A percentile compares a stretch with the other conserved stretches of the same genome.
Conservation (phyloP, 2,113 vertebrate genomes). For the Oxyruncus cristatus region DNA sequence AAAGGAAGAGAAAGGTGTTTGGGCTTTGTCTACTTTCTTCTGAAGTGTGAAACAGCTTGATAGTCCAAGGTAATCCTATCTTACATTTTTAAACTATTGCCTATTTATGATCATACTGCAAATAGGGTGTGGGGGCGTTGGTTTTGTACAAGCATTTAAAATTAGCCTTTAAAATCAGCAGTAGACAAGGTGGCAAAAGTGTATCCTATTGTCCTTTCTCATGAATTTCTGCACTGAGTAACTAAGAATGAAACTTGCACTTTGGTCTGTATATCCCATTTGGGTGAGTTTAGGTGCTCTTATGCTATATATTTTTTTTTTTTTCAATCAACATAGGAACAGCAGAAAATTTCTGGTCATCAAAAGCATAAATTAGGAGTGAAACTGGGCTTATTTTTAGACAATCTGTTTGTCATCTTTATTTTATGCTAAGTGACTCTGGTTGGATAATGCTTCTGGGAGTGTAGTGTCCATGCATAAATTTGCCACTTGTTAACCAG, state of each 20-base stretch:
- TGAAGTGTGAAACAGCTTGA: conserved; percentile 6
- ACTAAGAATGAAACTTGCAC: conserved; percentile 26
- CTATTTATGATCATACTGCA: conserved; percentile 50
- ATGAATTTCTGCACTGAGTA: background rate
- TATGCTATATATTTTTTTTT: conserved; percentile 28
- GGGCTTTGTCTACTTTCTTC: conserved; percentile 1
- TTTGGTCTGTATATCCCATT: background rate
- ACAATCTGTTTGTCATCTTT: conserved; percentile 63
- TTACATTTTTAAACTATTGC: conserved; percentile 59
- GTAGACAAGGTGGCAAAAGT: background rate
- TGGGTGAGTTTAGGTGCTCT: conserved; percentile 45
- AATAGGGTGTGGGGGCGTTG: background rate
- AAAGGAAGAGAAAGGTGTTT: background rate
- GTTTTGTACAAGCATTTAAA: conserved; percentile 50
- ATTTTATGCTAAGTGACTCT: conserved; percentile 39
- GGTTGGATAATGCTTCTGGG: conserved; percentile 54
- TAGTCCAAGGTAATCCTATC: conserved; percentile 3
- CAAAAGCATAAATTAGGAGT: background rate
- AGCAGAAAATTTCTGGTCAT: background rate
- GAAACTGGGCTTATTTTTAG: conserved; percentile 63
- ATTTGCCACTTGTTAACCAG: conserved; percentile 10
- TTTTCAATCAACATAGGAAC: conserved; percentile 18
- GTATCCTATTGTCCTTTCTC: background rate
- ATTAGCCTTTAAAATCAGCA: conserved; percentile 50
- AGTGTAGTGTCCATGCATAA: conserved; percentile 40